Percentiles rank a stretch among this genome's conserved stretches.
phyloP scores from a whole-genome alignment of 2,888 invertebrate species.

The Netelia melanura region DNA sequence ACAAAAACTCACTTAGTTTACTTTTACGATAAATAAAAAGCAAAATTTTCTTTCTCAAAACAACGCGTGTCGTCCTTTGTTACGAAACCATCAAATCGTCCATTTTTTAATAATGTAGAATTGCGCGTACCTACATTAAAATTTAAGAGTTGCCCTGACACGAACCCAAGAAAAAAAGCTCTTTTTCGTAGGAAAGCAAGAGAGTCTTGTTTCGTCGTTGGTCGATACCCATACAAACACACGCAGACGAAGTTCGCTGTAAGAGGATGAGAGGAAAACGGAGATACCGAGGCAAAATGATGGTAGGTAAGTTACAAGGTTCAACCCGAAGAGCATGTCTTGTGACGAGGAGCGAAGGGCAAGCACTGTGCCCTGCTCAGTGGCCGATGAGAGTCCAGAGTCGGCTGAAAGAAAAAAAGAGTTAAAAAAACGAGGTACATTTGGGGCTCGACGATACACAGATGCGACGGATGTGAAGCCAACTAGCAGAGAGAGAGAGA shows the following conservation, averaged over 20 bases:
- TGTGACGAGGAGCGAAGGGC: constrained; percentile 24
- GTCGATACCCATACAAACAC: not conserved
- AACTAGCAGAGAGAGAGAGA: constrained; percentile 44
- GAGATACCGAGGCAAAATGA: not conserved
- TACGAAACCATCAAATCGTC: no score
- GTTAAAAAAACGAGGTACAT: constrained; percentile 59
- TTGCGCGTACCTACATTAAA: no score
- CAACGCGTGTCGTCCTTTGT: no score
- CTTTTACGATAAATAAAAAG: no score
- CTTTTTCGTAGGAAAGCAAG: constrained; percentile 6
- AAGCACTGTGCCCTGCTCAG: constrained; percentile 10
- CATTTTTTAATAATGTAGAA: no score
- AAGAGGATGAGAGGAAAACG: not conserved
- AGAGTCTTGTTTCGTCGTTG: not conserved
- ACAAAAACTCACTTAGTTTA: no score
- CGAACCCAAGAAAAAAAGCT: not conserved
- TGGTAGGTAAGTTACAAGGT: constrained; percentile 2
- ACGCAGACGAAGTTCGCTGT: not conserved
- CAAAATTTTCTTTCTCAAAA: no score
- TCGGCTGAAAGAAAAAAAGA: constrained; percentile 44
- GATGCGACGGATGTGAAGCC: constrained; percentile 83
- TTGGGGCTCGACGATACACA: constrained; percentile 79
- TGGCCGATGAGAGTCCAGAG: constrained; percentile 13
- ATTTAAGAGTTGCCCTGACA: no score
- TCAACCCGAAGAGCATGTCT: constrained; percentile 4